A percentile compares a stretch with the other conserved stretches of the same genome.
phyloP scores from a whole-genome alignment of 2,888 invertebrate species.

The Amitus sp. region DNA sequence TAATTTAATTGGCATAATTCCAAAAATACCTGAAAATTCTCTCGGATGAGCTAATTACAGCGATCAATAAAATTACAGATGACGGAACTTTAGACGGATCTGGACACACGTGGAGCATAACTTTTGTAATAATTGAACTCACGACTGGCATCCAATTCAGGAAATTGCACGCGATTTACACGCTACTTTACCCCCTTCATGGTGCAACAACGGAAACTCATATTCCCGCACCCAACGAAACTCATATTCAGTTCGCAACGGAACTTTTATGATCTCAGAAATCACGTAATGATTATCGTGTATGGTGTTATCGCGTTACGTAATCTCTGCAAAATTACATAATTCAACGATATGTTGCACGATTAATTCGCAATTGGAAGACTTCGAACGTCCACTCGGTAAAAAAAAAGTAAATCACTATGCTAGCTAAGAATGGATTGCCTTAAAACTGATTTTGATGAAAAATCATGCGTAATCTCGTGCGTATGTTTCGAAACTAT shows the following conservation, averaged over 20 bases:
- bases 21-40: too few relatives aligned
- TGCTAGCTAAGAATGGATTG: too few relatives aligned
- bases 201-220: constrained; percentile 13
- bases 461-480: too few relatives aligned
- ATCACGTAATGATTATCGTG: neutral
- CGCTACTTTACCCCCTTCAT: constrained; percentile 17
- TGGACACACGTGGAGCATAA: constrained; percentile 33
- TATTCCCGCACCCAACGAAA: constrained; percentile 15
- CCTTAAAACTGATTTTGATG: too few relatives aligned
- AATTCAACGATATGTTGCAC: neutral
- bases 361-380: neutral
- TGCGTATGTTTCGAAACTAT: too few relatives aligned
- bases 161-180: constrained; percentile 30
- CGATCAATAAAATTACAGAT: constrained; percentile 22
- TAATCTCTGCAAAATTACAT: neutral
- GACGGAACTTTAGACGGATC: constrained; percentile 36
- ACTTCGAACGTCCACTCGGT: too few relatives aligned
- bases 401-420: too few relatives aligned
- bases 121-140: constrained; percentile 20
- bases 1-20: too few relatives aligned
- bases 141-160: constrained; percentile 15
- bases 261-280: constrained; percentile 13
- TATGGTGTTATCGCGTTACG: neutral
- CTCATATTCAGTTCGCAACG: constrained; percentile 2
- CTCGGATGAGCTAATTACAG: constrained; percentile 13